A percentile compares a stretch with the other conserved stretches of the same genome.
Conservation (phyloP, 2,888 invertebrate species). For the Halocaridina rubra region DNA sequence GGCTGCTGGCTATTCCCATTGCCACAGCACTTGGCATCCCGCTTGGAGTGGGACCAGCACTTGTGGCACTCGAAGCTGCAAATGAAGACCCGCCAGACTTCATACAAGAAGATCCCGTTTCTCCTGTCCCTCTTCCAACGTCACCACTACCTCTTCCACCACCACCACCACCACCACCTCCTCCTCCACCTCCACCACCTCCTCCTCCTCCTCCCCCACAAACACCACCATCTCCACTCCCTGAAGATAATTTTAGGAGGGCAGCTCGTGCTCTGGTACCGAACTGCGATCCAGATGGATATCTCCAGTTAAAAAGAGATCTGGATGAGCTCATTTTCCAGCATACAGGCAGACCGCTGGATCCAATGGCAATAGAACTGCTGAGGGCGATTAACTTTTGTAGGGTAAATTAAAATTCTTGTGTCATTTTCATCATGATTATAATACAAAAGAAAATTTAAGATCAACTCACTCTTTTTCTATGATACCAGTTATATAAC, state of each 20-base stretch:
- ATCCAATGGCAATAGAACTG: background rate
- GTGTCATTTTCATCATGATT: too few relatives aligned
- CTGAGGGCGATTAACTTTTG: slow-evolving; percentile 22
- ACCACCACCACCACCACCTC: background rate
- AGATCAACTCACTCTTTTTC: too few relatives aligned
- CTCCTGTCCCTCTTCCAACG: background rate
- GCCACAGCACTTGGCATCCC: background rate
- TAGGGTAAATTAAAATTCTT: background rate
- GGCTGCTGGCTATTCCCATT: background rate
- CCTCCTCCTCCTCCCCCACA: background rate
- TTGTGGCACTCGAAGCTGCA: too few relatives aligned
- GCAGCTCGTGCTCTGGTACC: slow-evolving; percentile 20
- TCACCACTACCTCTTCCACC: background rate
- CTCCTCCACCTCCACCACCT: background rate
- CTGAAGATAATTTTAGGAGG: background rate
- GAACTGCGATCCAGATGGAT: background rate
- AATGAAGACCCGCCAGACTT: too few relatives aligned
- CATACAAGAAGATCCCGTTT: too few relatives aligned
- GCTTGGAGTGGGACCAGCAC: background rate
- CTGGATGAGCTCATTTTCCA: background rate
- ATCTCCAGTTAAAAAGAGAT: background rate
- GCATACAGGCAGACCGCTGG: slow-evolving; percentile 25
- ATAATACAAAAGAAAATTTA: too few relatives aligned
- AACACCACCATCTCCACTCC: slow-evolving; percentile 5
- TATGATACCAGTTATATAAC: too few relatives aligned